Percentiles rank a stretch among this genome's conserved stretches.
These are phyloP conservation scores for Rhinolophus sinicus DNA, from an alignment of 2,113 vertebrate species.

Conservation along the genomic window DNA sequence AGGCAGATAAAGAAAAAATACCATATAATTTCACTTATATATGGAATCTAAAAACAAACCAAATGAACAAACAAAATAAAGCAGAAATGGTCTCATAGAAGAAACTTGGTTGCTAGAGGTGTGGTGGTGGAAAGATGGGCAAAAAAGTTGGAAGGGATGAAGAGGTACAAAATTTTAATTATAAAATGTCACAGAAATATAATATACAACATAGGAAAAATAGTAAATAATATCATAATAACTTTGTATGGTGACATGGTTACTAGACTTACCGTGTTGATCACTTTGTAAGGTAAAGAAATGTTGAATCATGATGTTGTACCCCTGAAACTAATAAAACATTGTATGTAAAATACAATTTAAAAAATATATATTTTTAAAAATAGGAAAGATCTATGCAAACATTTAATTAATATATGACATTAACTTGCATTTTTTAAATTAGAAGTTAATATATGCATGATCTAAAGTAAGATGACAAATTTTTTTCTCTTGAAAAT, in stretches of 20 bases:
- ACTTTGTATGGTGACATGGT: neutral
- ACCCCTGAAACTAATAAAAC: neutral
- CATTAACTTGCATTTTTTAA: neutral
- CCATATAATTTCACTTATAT: neutral
- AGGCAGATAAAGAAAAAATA: neutral
- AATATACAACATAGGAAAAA: neutral
- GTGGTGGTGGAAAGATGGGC: neutral
- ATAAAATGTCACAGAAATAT: neutral
- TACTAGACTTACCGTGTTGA: neutral
- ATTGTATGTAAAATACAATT: neutral
- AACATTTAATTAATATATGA: slow-evolving; percentile 1
- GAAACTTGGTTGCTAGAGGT: neutral
- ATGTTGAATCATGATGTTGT: neutral
- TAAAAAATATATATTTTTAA: neutral
- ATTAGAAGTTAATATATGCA: slow-evolving; percentile 21
- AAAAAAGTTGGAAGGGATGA: neutral
- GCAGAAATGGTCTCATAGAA: neutral
- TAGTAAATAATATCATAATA: neutral
- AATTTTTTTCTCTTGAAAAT: too few relatives aligned
- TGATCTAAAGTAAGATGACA: neutral
- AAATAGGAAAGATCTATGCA: neutral
- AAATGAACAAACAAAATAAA: neutral
- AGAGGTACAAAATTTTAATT: neutral
- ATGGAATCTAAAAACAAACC: neutral
- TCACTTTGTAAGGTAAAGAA: neutral